phyloP scores from a whole-genome alignment of 37 sponge, comb jelly and placozoan species.

The Halichondria panicea region DNA sequence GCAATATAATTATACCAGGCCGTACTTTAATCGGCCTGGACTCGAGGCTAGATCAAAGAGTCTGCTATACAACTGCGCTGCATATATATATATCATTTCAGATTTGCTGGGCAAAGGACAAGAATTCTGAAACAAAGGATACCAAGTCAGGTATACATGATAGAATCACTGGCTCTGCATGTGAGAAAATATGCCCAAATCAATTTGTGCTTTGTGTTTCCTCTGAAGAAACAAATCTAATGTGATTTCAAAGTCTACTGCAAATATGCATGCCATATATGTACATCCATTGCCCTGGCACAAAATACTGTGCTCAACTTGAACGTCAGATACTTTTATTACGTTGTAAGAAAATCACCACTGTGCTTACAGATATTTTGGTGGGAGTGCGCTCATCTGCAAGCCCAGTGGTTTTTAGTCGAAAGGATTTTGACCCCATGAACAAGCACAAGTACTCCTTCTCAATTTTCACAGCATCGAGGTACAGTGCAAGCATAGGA shows the following conservation, averaged over 20 bases:
- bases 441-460: slow-evolving; percentile 78
- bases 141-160: slow-evolving; percentile 55
- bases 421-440: slow-evolving; percentile 86
- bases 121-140: slow-evolving; percentile 25
- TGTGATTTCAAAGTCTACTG: no score
- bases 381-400: slow-evolving; percentile 74
- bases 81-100: neutral
- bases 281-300: no score
- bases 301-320: no score
- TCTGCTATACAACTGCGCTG: no score
- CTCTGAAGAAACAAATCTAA: no score
- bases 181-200: no score
- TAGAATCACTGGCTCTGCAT: no score
- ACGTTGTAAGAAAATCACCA: neutral
- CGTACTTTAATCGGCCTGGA: no score
- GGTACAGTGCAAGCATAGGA: slow-evolving; percentile 1
- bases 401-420: slow-evolving; percentile 51
- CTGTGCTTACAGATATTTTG: slow-evolving; percentile 45
- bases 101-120: slow-evolving; percentile 47
- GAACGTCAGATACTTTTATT: neutral
- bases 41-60: no score
- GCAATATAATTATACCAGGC: no score
- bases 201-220: no score
- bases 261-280: no score
- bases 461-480: slow-evolving; percentile 57